These are phyloP conservation scores for Carlito syrichta DNA, from an alignment of 2,113 vertebrate species.

Conservation along the genomic window DNA sequence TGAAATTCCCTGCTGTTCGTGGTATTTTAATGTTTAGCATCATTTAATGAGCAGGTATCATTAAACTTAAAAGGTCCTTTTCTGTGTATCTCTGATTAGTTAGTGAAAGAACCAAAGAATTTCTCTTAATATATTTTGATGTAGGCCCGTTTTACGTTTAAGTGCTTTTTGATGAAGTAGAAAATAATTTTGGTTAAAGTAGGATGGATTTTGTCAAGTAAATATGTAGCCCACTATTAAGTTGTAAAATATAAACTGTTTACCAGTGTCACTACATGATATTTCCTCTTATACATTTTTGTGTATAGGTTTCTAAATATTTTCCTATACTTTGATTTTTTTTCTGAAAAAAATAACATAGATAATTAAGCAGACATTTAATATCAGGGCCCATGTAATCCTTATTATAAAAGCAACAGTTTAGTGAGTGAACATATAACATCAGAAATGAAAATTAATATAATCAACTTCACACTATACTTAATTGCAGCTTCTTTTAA, in stretches of 20 bases:
- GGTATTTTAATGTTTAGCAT: constrained; percentile 95
- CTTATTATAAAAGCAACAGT: background rate
- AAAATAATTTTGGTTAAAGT: constrained; percentile 83
- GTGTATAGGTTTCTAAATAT: constrained; percentile 27
- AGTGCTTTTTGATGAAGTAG: constrained; percentile 81
- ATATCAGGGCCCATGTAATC: background rate
- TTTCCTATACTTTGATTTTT: background rate
- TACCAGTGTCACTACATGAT: constrained; percentile 40
- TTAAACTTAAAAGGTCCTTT: constrained; percentile 93
- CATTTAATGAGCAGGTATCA: constrained; percentile 96
- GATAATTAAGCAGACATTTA: constrained; percentile 5
- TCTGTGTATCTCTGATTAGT: constrained; percentile 88
- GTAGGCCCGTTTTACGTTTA: constrained; percentile 83
- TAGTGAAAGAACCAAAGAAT: constrained; percentile 86
- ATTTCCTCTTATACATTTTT: constrained; percentile 25
- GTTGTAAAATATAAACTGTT: constrained; percentile 72
- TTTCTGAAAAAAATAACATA: background rate
- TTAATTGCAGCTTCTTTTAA: constrained; percentile 28
- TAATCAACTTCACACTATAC: background rate
- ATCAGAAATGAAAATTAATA: background rate
- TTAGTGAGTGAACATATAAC: background rate
- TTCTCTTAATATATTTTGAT: constrained; percentile 87
- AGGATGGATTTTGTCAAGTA: constrained; percentile 71
- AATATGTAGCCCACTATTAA: constrained; percentile 60
- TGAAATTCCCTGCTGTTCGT: constrained; percentile 94